phyloP scores from a whole-genome alignment of 2,113 vertebrate genomes.

The Alectura lathami region DNA sequence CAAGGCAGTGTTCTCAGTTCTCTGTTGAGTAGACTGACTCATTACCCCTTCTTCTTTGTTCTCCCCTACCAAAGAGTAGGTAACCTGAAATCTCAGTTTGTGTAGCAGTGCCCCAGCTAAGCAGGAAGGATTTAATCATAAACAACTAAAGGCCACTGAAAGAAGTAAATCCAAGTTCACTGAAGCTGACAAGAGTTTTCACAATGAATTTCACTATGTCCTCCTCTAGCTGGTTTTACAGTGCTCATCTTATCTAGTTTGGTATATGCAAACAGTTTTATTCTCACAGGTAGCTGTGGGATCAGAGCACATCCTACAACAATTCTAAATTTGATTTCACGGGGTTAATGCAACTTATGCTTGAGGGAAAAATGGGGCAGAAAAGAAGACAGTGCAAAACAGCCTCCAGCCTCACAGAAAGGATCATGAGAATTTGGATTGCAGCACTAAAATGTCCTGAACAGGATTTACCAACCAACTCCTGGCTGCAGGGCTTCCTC shows the following conservation, averaged over 20 bases:
- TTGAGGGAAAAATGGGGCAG: neutral
- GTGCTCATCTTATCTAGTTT: neutral
- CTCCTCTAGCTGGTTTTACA: neutral
- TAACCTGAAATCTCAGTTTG: neutral
- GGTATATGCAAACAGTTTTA: neutral
- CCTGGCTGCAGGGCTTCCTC: conserved; percentile 8
- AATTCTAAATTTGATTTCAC: neutral
- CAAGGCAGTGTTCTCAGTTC: neutral
- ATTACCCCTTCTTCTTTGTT: neutral
- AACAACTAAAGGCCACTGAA: neutral
- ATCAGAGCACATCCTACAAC: neutral
- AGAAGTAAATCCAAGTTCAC: neutral
- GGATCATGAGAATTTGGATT: neutral
- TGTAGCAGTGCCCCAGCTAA: neutral
- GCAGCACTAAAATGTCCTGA: neutral
- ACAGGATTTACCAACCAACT: neutral
- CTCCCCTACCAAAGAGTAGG: neutral
- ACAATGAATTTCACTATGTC: neutral
- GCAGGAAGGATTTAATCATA: neutral
- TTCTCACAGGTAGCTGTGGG: neutral
- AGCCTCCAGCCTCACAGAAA: neutral
- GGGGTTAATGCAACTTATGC: neutral
- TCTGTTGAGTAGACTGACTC: neutral
- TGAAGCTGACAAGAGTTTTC: neutral
- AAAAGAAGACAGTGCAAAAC: conserved; percentile 2